Percentiles rank a stretch among this genome's conserved stretches.
Evolutionary conservation across 2,888 invertebrate species (phyloP).

Genomic region (Pheosia gnoma): DNA sequence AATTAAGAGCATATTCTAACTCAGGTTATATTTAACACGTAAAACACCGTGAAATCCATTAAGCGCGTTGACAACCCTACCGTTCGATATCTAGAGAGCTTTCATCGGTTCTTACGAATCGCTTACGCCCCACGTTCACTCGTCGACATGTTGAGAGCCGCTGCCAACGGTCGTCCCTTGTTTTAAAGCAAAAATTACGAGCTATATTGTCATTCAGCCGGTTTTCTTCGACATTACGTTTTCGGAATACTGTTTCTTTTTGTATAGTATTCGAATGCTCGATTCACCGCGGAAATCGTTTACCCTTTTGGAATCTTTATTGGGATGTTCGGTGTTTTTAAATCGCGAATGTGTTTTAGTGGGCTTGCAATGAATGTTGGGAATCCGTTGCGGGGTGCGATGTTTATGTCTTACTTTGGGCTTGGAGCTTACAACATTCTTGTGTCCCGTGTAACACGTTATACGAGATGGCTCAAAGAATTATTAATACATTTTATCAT

Average conservation of each 20-base stretch:
- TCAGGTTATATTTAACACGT: slow-evolving; percentile 25
- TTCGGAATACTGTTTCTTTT: slow-evolving; percentile 9
- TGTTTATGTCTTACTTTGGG: slow-evolving; percentile 1
- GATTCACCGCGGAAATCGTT: slow-evolving; percentile 28
- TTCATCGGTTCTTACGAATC: slow-evolving; percentile 80
- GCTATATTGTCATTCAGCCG: slow-evolving; percentile 42
- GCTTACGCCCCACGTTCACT: slow-evolving; percentile 57
- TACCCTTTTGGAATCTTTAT: slow-evolving; percentile 35
- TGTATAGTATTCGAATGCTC: slow-evolving; percentile 32
- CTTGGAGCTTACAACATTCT: background rate
- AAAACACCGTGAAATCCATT: slow-evolving; percentile 52
- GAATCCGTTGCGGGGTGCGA: slow-evolving; percentile 2
- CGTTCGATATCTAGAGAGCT: slow-evolving; percentile 72
- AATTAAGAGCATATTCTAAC: background rate
- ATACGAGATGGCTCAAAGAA: too few relatives aligned
- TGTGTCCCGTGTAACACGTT: too few relatives aligned
- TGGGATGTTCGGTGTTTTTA: slow-evolving; percentile 20
- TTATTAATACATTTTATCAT: too few relatives aligned
- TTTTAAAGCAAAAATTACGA: slow-evolving; percentile 64
- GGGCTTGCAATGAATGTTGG: slow-evolving; percentile 5
- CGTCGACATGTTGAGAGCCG: slow-evolving; percentile 39
- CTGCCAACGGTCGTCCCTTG: slow-evolving; percentile 49
- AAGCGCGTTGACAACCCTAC: slow-evolving; percentile 68
- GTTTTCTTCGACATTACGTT: slow-evolving; percentile 23
- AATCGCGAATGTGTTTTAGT: slow-evolving; percentile 20